phyloP scores from a whole-genome alignment of 2,113 vertebrate species.

The Thalassoma bifasciatum region DNA sequence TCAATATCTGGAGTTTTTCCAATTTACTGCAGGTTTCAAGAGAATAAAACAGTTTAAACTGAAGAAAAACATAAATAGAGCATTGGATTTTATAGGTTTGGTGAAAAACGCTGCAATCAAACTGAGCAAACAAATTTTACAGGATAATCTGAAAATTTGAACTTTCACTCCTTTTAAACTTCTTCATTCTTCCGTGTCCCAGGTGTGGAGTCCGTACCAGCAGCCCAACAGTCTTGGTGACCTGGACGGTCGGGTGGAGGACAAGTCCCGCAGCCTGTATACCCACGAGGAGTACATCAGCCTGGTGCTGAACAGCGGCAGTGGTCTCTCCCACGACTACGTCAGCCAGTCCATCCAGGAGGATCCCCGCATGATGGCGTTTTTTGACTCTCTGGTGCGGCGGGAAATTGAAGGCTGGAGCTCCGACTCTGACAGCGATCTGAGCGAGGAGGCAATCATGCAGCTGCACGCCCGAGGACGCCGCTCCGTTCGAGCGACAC shows the following conservation, averaged over 20 bases:
- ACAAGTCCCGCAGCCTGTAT: conserved; percentile 95
- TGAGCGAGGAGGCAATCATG: conserved; percentile 95
- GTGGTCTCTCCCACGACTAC: conserved; percentile 96
- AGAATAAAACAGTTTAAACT: too few species aligned
- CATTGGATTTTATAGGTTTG: too few species aligned
- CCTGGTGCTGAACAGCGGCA: conserved; percentile 97
- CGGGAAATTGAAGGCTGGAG: conserved; percentile 99
- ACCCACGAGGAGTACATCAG: conserved; percentile 99
- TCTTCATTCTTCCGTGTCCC: conserved; percentile 15
- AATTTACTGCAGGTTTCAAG: too few species aligned
- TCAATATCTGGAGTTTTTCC: too few species aligned
- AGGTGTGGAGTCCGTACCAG: conserved; percentile 98
- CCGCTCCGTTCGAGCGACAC: conserved; percentile 61
- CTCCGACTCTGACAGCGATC: conserved; percentile 94
- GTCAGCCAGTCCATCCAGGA: conserved; percentile 98
- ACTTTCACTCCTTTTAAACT: not conserved
- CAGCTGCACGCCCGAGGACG: conserved; percentile 94
- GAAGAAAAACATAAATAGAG: too few species aligned
- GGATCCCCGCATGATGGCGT: conserved; percentile 99
- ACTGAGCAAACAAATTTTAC: too few species aligned
- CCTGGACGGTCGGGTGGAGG: conserved; percentile 93
- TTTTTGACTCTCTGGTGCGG: conserved; percentile 97
- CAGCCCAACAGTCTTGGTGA: conserved; percentile 95
- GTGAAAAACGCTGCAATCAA: too few species aligned
- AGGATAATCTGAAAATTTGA: too few species aligned